A percentile compares a stretch with the other conserved stretches of the same genome.
phyloP scores from a whole-genome alignment of 2,888 invertebrate species.

The Orthonevra nobilis region DNA sequence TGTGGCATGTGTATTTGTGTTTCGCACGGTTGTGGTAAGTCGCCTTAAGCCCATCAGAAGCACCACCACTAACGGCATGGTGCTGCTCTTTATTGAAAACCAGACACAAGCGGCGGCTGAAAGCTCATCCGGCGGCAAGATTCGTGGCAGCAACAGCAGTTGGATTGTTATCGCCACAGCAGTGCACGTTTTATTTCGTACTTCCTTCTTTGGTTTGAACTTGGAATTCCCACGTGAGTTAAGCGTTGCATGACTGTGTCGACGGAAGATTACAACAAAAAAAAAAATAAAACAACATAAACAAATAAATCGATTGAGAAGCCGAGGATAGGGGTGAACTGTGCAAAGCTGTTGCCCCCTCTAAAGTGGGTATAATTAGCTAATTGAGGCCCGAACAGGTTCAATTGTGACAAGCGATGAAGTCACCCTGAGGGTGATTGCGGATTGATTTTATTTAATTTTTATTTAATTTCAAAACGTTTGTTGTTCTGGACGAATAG shows the following conservation, averaged over 20 bases:
- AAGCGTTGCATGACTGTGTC: conserved; percentile 39
- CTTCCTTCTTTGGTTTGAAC: conserved; percentile 57
- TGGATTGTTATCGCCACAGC: conserved; percentile 54
- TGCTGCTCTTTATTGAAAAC: conserved; percentile 47
- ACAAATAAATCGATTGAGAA: conserved; percentile 12
- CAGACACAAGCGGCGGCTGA: conserved; percentile 18
- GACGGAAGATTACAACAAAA: too few relatives aligned
- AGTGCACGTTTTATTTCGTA: conserved; percentile 47
- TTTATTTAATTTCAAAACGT: too few relatives aligned
- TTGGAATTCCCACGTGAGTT: conserved; percentile 66
- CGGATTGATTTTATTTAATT: too few relatives aligned
- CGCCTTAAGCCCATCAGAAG: neutral
- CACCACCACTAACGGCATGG: neutral
- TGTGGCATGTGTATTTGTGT: conserved; percentile 26
- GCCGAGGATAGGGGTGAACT: neutral
- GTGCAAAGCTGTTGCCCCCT: too few relatives aligned
- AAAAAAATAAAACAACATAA: conserved; percentile 12
- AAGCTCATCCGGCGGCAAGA: conserved; percentile 54
- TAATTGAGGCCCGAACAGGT: neutral
- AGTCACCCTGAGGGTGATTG: too few relatives aligned
- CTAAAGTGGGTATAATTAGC: neutral
- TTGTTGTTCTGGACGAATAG: too few relatives aligned
- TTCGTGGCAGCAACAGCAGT: conserved; percentile 34
- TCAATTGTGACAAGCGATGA: too few relatives aligned
- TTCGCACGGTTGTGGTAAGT: conserved; percentile 33